phyloP scores from a whole-genome alignment of 2,113 vertebrate species.

The Apodemus speciosus region DNA sequence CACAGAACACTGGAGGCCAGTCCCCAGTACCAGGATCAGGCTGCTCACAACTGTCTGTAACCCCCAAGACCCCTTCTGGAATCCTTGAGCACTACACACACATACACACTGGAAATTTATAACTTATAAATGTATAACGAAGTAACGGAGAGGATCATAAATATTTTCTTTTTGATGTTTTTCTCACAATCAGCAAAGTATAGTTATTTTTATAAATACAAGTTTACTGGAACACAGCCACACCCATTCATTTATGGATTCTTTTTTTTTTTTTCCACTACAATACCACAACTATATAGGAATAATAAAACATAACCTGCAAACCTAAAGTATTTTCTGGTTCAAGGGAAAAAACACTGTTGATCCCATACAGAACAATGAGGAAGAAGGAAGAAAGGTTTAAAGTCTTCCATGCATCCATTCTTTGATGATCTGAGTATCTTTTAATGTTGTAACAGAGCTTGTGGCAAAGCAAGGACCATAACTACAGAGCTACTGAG shows the following conservation, averaged over 20 bases:
- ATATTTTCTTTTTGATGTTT: slow-evolving; percentile 49
- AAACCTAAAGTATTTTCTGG: slow-evolving; percentile 48
- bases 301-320: neutral
- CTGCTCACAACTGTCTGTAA: neutral
- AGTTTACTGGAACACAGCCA: neutral
- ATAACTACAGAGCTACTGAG: slow-evolving; percentile 14
- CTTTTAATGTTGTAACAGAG: slow-evolving; percentile 29
- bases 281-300: neutral
- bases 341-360: neutral
- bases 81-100: neutral
- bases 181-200: slow-evolving; percentile 24
- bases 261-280: neutral
- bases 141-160: neutral
- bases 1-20: neutral
- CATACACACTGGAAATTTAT: neutral
- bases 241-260: neutral
- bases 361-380: slow-evolving; percentile 8
- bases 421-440: neutral
- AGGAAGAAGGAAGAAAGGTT: slow-evolving; percentile 1
- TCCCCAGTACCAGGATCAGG: no score
- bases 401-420: neutral
- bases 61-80: neutral
- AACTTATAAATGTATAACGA: neutral
- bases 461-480: neutral
- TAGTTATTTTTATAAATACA: slow-evolving; percentile 30